phyloP scores from a whole-genome alignment of 2,113 vertebrate genomes.

The Polyodon spathula region DNA sequence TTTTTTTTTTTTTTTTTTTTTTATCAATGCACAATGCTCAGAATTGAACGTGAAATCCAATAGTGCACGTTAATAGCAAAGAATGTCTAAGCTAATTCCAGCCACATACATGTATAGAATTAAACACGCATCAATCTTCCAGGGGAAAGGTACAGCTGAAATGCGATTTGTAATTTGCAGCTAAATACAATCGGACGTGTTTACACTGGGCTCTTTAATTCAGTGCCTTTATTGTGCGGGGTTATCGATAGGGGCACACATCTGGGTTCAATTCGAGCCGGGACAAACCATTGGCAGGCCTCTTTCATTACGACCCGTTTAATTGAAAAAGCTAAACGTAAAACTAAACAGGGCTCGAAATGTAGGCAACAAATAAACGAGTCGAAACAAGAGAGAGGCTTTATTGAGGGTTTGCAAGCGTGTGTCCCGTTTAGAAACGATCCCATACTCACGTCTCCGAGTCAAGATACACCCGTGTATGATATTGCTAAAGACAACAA shows the following conservation, averaged over 20 bases:
- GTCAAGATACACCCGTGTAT: not conserved
- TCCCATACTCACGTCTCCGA: not conserved
- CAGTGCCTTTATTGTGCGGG: slow-evolving; percentile 27
- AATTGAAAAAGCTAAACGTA: slow-evolving; percentile 38
- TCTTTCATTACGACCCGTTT: slow-evolving; percentile 44
- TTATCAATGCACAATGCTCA: too few species aligned
- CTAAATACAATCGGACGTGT: slow-evolving; percentile 38
- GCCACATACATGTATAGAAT: too few species aligned
- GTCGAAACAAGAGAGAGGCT: slow-evolving; percentile 5
- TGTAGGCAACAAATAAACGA: slow-evolving; percentile 17
- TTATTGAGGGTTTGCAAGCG: not conserved
- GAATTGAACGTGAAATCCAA: too few species aligned
- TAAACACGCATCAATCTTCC: slow-evolving; percentile 21
- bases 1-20: too few species aligned
- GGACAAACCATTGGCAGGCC: slow-evolving; percentile 25
- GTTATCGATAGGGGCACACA: slow-evolving; percentile 41
- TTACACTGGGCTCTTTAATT: slow-evolving; percentile 32
- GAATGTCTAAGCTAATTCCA: too few species aligned
- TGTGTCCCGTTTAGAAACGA: slow-evolving; percentile 7
- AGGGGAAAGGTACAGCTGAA: slow-evolving; percentile 20
- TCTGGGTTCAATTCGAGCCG: slow-evolving; percentile 51
- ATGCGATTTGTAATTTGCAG: slow-evolving; percentile 40
- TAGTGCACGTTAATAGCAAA: slow-evolving; percentile 1
- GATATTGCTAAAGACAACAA: too few species aligned
- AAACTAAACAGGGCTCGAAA: slow-evolving; percentile 28